phyloP scores from a whole-genome alignment of 2,888 invertebrate species.

The Hipparchia semele region DNA sequence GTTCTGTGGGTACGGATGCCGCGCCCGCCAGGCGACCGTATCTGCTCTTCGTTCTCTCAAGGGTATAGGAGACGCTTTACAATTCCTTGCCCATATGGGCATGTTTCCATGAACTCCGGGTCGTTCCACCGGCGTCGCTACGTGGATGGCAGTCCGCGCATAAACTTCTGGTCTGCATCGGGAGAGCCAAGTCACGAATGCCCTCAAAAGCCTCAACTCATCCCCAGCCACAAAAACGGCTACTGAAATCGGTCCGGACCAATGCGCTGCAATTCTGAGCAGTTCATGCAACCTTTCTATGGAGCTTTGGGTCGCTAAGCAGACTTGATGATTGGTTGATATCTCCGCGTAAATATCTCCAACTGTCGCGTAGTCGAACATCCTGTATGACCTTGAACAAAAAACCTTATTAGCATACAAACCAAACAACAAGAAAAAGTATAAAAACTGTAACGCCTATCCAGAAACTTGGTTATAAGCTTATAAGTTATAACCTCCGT shows the following conservation, averaged over 20 bases:
- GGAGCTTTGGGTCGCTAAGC: conserved; percentile 93
- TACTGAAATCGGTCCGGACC: conserved; percentile 93
- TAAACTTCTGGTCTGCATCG: conserved; percentile 88
- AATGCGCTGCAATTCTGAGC: conserved; percentile 90
- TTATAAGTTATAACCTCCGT: no score
- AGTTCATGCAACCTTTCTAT: conserved; percentile 91
- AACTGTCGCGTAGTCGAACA: conserved; percentile 88
- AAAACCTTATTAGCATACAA: neutral
- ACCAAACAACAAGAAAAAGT: no score
- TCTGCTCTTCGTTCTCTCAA: conserved; percentile 84
- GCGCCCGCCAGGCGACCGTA: conserved; percentile 88
- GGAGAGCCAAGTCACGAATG: conserved; percentile 89
- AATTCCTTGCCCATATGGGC: conserved; percentile 84
- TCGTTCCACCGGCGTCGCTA: conserved; percentile 86
- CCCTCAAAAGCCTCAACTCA: conserved; percentile 88
- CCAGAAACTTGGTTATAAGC: no score
- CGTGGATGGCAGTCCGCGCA: conserved; percentile 89
- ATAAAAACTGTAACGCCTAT: neutral
- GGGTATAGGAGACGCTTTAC: conserved; percentile 87
- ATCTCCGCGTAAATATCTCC: conserved; percentile 86
- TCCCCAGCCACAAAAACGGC: conserved; percentile 91
- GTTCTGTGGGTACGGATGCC: conserved; percentile 94
- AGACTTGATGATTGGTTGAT: conserved; percentile 84
- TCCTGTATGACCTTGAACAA: conserved; percentile 82
- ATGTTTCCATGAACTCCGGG: conserved; percentile 85